Base-by-base conservation (phyloP, 1,140 invertebrate species). In the Stenopsyche tienmushanensis region DNA sequence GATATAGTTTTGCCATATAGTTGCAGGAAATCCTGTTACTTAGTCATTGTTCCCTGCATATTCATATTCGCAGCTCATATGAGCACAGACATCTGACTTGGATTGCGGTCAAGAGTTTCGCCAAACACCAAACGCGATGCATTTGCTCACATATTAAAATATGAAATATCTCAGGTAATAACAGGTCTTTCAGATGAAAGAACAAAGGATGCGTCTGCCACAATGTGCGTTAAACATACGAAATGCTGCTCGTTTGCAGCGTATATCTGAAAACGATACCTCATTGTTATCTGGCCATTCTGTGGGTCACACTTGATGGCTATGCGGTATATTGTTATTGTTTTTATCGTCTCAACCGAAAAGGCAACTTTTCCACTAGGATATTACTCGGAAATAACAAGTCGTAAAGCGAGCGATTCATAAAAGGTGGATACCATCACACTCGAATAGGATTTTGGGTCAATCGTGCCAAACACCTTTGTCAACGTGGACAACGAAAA, bases 271-370 rank as follows among this genome's bases (percentile, higher is more conserved):
- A 60, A 60, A 29, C 44, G 42, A 60, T 60, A 60, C 57, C 23
- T 60, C 57, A 60, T 60, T 60, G 57, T 60, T 47, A 60, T 58
- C 55, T 54, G 9, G 25, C 52, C 24, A 10, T 50, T 2, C n/a
- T 50, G 5, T 24, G 54, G 44, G 23, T 44, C 26, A 57, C 53
- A 39, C 15, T 13, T 3, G 41, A 9, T 39, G 42, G n/a, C 34
- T 57, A 17, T 10, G 47, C 18, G 42, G 17, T 47, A 60, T 58
- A 18, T 26, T 24, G 23, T 60, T 60, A 60, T 60, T 60, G 42
- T 60, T 23, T 60, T 57, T 57, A 54, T 54, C 52, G 52, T 54
- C 23, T 25, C 21, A 21, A 54, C 52, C 52, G 25, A 54, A 29
- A 10, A 25, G 23, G n/a, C n/a, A 21, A 24, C 23, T 26, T 8